Evolutionary conservation across 2,113 vertebrate species (phyloP).

Genomic region (Nyctibius bracteatus): DNA sequence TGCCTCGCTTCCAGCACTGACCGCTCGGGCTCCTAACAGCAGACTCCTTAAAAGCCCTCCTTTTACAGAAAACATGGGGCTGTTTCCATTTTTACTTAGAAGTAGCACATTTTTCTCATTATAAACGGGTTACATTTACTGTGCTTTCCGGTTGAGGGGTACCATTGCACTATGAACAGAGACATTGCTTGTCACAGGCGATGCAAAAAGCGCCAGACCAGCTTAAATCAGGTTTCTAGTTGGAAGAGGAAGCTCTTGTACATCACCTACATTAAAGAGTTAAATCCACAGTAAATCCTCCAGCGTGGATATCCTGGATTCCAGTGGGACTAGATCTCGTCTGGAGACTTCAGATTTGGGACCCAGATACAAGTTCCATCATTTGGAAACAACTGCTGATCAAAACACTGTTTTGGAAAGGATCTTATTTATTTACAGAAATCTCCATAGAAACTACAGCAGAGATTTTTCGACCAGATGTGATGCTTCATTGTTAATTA

Average conservation of each 20-base stretch:
- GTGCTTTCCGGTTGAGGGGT: not conserved
- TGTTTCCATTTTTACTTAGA: not conserved
- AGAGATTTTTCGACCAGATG: constrained; percentile 14
- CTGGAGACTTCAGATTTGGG: not conserved
- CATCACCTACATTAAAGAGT: not conserved
- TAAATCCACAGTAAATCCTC: not conserved
- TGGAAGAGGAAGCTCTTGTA: not conserved
- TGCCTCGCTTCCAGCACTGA: not conserved
- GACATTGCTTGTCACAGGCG: not conserved
- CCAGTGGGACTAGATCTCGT: not conserved
- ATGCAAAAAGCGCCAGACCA: not conserved
- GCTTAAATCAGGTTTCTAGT: not conserved
- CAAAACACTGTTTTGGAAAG: constrained; percentile 21
- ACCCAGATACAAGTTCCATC: not conserved
- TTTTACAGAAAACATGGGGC: not conserved
- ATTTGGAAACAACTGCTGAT: not conserved
- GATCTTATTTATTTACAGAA: constrained; percentile 30
- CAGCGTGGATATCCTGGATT: not conserved
- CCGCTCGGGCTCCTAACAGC: rapidly evolving
- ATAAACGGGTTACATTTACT: rapidly evolving
- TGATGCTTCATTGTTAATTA: constrained; percentile 21
- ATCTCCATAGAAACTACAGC: constrained; percentile 31
- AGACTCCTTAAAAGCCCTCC: not conserved
- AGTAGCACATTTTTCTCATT: not conserved
- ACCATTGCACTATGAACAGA: not conserved